Evolutionary conservation across 1,140 invertebrate species (phyloP).

Genomic region (Radopholus similis): DNA sequence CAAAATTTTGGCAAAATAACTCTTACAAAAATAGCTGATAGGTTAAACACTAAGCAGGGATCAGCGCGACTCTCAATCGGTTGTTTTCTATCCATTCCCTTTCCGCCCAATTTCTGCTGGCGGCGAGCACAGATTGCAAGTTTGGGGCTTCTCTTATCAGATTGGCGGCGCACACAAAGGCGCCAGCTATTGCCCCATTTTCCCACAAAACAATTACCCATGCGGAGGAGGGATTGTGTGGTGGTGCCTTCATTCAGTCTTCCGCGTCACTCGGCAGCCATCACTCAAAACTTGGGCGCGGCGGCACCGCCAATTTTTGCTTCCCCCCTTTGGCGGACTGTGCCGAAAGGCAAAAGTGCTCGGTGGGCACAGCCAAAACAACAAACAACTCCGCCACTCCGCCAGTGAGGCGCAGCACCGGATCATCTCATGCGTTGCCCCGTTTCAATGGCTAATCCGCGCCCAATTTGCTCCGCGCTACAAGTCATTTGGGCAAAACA

Average conservation of each 20-base stretch:
- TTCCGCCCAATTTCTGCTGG: neutral
- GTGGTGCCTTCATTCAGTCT: neutral
- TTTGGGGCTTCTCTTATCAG: conserved; percentile 8
- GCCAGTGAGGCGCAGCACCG: too few relatives aligned
- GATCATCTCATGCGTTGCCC: neutral
- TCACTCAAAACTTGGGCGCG: neutral
- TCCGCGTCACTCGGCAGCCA: neutral
- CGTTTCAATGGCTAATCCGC: neutral
- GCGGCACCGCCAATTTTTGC: neutral
- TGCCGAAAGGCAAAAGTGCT: neutral
- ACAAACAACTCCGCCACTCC: too few relatives aligned
- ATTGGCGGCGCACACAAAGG: neutral
- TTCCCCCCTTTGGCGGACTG: neutral
- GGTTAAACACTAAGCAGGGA: too few relatives aligned
- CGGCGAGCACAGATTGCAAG: neutral
- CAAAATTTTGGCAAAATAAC: too few relatives aligned
- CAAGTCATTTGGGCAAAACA: too few relatives aligned
- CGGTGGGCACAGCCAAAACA: too few relatives aligned
- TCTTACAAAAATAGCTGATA: too few relatives aligned
- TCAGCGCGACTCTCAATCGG: too few relatives aligned
- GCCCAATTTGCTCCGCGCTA: too few relatives aligned
- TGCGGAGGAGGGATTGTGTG: neutral
- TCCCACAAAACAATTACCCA: conserved; percentile 24
- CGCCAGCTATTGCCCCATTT: conserved; percentile 5
- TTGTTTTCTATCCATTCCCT: neutral